These are phyloP conservation scores for Drymonia ruficornis DNA, from an alignment of 2,888 invertebrate genomes.

Conservation along the genomic window DNA sequence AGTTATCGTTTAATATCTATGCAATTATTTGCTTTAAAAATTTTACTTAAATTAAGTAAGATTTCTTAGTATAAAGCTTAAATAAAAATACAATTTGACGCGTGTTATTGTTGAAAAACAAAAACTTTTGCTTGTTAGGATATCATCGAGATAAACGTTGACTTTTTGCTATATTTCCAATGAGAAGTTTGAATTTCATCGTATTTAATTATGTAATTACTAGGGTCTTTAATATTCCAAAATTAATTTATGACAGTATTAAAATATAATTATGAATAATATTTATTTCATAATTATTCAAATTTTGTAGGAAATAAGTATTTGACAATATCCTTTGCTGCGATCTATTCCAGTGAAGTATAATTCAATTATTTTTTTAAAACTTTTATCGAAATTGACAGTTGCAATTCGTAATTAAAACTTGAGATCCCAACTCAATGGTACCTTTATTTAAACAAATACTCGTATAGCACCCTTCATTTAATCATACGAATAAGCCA, in stretches of 20 bases:
- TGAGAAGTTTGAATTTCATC: conserved; percentile 2
- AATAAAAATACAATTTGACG: no score
- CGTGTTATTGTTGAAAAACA: no score
- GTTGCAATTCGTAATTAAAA: not conserved
- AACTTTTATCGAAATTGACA: no score
- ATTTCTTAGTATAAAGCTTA: no score
- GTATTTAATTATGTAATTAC: conserved; percentile 10
- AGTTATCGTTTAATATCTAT: no score
- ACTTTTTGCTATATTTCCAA: conserved; percentile 6
- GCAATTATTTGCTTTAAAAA: no score
- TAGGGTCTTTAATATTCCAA: conserved; percentile 15
- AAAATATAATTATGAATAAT: conserved; percentile 16
- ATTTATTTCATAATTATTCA: conserved; percentile 8
- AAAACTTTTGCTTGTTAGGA: conserved; percentile 6
- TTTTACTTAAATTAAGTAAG: no score
- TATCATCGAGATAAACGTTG: conserved; percentile 9
- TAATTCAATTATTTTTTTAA: no score
- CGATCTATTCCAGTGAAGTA: not conserved
- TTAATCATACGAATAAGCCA: no score
- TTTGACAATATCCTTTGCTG: conserved; percentile 8
- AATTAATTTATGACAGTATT: conserved; percentile 21
- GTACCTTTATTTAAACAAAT: not conserved
- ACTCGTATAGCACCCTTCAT: not conserved
- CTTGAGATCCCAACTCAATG: not conserved
- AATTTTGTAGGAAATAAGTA: conserved; percentile 1